Evolutionary conservation across 2,797 vertebrate genomes (phyloP), one percentile per base, ranked within the genome.

Genomic region (Enteromius mattozi): DNA sequence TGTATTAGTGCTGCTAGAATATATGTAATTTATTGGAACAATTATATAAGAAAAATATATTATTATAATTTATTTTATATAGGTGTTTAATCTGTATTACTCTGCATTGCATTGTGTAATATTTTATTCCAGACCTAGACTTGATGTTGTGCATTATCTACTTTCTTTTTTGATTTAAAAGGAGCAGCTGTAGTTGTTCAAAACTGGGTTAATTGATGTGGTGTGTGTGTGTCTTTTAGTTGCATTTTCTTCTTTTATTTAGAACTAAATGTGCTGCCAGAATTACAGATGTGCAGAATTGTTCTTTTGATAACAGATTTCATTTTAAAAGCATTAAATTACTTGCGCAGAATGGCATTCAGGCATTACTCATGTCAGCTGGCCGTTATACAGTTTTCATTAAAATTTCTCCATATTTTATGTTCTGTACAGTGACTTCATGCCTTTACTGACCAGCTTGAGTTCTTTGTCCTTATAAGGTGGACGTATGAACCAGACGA

Each of bases 381-480:
- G 79, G 68, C 80, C 42, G 12, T 75, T 42, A 51, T 35, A 65
- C 14, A 47, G 54, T 27, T 59, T 85, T 72, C 70, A 65, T 70
- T 37, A 70, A 49, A 24, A 59, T 78, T 33, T 70, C 5, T 65
- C 35, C 66, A 42, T 49, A 68, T 85, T 78, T 65, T 65, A 72
- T 63, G 40, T 63, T 82, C 51, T 74, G 30, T 65, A 33, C 45
- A 49, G 30, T 82, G 80, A 72, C 40, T 71, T 74, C 80, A 82
- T 82, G 42, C 13, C 74, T 37, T 47, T 10, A 24, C 21, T 37
- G 47, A 54, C 27, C 54, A 27, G 75, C 3, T 37, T 1, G 4
- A 37, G 30, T 68, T 80, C 21, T 65, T 65, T 75, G 27, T 47
- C 81, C 81, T 74, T 82, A 89, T 80, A 84, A 90, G 83, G 91